Evolutionary conservation across 2,888 invertebrate genomes (phyloP).

Genomic region (Ichneumon xanthorius): DNA sequence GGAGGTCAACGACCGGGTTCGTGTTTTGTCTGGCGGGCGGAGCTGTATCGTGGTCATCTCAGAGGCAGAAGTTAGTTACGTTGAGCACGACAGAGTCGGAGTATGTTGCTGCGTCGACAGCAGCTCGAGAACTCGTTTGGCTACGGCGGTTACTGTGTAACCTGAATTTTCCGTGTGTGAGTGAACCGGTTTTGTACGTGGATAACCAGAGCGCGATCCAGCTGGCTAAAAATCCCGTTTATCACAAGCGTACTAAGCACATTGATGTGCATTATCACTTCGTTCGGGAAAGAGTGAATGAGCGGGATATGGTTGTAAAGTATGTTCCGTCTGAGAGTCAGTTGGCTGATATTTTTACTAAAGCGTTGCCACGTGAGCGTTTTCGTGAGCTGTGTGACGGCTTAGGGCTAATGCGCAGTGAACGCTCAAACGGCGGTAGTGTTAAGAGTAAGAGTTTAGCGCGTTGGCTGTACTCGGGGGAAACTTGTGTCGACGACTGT

Average conservation of each 20-base stretch:
- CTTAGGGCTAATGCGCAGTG: not conserved
- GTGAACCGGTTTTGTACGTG: not conserved
- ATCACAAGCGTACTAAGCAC: slow-evolving; percentile 32
- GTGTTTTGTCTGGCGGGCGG: not conserved
- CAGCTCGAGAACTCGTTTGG: slow-evolving; percentile 16
- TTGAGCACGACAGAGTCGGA: slow-evolving; percentile 32
- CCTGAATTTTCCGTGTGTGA: not conserved
- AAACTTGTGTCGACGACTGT: no score
- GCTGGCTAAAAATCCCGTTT: not conserved
- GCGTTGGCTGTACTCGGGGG: no score
- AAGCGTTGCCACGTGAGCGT: not conserved
- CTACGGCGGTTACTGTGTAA: slow-evolving; percentile 19
- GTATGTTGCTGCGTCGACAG: slow-evolving; percentile 29
- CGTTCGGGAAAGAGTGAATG: not conserved
- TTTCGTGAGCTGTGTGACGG: not conserved
- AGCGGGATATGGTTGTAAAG: not conserved
- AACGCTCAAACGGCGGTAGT: not conserved
- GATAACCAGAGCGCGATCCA: slow-evolving; percentile 36
- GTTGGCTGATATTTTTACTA: slow-evolving; percentile 36
- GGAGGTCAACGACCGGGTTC: slow-evolving; percentile 34
- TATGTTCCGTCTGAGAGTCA: slow-evolving; percentile 19
- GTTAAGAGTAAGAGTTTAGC: not conserved
- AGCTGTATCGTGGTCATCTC: slow-evolving; percentile 18
- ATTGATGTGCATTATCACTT: slow-evolving; percentile 33
- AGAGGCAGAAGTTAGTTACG: slow-evolving; percentile 10